Conservation (phyloP, 1,140 invertebrate species). For the Aleiodes sp. region DNA sequence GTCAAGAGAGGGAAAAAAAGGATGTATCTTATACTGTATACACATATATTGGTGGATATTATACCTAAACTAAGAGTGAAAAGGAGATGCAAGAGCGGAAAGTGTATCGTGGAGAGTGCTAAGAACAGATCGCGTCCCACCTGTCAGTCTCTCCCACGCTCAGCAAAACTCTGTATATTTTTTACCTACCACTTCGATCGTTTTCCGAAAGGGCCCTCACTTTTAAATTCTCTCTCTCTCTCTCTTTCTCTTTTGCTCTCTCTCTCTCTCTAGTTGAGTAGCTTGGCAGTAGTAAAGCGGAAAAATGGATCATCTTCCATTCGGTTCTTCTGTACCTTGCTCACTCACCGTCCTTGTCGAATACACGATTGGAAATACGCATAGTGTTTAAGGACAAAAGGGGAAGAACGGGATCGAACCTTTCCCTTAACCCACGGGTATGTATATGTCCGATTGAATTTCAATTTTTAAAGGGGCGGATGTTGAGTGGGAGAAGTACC, state of each 20-base stretch:
- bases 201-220: conserved; percentile 26
- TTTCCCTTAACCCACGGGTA: conserved; percentile 16
- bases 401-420: conserved; percentile 34
- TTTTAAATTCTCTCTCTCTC: too few species aligned
- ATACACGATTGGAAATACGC: conserved; percentile 20
- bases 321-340: neutral
- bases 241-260: neutral
- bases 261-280: neutral
- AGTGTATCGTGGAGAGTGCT: conserved; percentile 19
- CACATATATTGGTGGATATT: neutral
- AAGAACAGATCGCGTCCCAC: conserved; percentile 43
- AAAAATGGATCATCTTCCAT: conserved; percentile 43
- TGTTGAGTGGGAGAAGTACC: conserved; percentile 2
- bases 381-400: conserved; percentile 45
- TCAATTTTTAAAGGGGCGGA: conserved; percentile 33
- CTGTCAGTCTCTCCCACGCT: conserved; percentile 61
- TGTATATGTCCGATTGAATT: conserved; percentile 43
- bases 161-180: neutral
- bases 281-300: conserved; percentile 33
- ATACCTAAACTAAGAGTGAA: conserved; percentile 43
- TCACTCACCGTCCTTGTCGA: conserved; percentile 28
- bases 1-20: conserved; percentile 2
- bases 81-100: conserved; percentile 27
- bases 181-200: conserved; percentile 5
- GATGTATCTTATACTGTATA: neutral